These are phyloP conservation scores for Meandrina meandrites DNA, from an alignment of 92 coral and sea anemone species.

Conservation along the genomic window DNA sequence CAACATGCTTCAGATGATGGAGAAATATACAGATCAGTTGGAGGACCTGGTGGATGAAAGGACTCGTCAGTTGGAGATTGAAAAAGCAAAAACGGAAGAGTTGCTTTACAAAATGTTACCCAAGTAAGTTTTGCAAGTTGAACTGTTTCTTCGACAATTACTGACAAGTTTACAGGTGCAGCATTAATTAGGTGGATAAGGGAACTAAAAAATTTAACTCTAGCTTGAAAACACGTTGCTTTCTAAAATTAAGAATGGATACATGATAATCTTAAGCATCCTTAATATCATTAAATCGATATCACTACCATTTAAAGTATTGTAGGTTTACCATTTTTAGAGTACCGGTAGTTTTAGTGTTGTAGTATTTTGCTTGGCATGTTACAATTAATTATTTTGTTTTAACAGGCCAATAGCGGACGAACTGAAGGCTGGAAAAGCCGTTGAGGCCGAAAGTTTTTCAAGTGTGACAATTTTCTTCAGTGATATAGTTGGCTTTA, in stretches of 20 bases:
- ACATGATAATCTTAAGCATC: background rate
- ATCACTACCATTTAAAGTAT: background rate
- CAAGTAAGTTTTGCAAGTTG: slow-evolving; percentile 46
- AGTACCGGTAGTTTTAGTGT: too few species aligned
- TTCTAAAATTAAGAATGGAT: background rate
- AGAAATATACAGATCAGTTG: slow-evolving; percentile 81
- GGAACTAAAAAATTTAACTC: background rate
- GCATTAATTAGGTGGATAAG: background rate
- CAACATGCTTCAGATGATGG: slow-evolving; percentile 90
- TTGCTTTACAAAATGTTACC: slow-evolving; percentile 87
- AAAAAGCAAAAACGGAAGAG: slow-evolving; percentile 84
- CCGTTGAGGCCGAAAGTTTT: slow-evolving; percentile 79
- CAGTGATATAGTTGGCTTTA: slow-evolving; percentile 87
- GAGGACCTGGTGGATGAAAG: slow-evolving; percentile 81
- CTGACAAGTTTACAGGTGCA: background rate
- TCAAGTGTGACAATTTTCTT: slow-evolving; percentile 84
- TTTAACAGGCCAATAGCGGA: slow-evolving; percentile 75
- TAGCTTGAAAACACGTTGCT: background rate
- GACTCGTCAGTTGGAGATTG: slow-evolving; percentile 80
- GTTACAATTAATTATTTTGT: background rate
- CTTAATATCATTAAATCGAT: too few species aligned
- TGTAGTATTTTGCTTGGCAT: background rate
- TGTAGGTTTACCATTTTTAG: too few species aligned
- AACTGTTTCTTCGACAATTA: background rate
- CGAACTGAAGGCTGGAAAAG: slow-evolving; percentile 74